Evolutionary conservation across 1,140 invertebrate species (phyloP).

Genomic region (Neodiprion virginianus): DNA sequence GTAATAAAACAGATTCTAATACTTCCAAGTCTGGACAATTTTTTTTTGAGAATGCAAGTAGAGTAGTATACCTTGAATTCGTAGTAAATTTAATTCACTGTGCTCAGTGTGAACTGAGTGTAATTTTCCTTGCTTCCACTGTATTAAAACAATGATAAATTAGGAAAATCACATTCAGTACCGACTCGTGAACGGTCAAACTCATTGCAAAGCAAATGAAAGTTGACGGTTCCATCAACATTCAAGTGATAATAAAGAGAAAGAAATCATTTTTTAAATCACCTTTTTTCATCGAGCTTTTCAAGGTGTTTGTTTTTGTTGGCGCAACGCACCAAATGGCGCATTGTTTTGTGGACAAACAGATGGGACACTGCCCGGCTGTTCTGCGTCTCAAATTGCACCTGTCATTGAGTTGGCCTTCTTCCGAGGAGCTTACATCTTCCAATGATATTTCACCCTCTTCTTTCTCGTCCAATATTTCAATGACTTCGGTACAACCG

Average conservation of each 20-base stretch:
- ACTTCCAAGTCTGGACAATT: no score
- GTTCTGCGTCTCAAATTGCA: slow-evolving; percentile 25
- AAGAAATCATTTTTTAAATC: slow-evolving; percentile 13
- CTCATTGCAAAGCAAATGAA: not conserved
- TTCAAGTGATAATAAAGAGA: not conserved
- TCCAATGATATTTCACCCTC: slow-evolving; percentile 59
- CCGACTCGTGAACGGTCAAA: not conserved
- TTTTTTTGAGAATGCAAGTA: no score
- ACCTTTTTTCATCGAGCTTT: slow-evolving; percentile 41
- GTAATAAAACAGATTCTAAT: no score
- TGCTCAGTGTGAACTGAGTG: no score
- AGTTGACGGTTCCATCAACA: no score
- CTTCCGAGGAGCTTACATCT: slow-evolving; percentile 58
- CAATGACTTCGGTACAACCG: slow-evolving; percentile 45
- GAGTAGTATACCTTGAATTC: no score
- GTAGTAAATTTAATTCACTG: no score
- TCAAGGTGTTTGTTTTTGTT: slow-evolving; percentile 27
- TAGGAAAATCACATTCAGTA: no score
- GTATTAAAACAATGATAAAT: no score
- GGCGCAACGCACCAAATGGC: slow-evolving; percentile 38
- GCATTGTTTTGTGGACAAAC: slow-evolving; percentile 38
- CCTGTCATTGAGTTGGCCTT: slow-evolving; percentile 39
- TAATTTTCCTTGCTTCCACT: no score
- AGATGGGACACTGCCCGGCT: slow-evolving; percentile 33
- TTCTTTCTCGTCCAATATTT: slow-evolving; percentile 51